Conservation (phyloP, 1,140 invertebrate genomes). For the Drosophila neocordata region DNA sequence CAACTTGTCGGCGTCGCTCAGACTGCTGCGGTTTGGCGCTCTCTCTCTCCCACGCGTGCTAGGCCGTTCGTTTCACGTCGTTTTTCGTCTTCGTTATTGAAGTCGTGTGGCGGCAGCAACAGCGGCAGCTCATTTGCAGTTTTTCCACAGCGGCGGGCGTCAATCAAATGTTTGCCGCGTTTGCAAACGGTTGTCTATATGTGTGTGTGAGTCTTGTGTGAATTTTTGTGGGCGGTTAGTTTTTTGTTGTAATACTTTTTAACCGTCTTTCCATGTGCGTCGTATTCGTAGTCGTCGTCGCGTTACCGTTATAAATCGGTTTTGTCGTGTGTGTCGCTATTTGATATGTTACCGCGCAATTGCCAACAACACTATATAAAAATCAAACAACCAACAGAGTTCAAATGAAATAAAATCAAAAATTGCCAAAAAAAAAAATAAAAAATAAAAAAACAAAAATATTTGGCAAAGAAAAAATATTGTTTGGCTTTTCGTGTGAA, state of each 20-base stretch:
- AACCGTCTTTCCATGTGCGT: conserved; percentile 12
- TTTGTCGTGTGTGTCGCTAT: conserved; percentile 16
- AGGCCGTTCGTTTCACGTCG: conserved; percentile 5
- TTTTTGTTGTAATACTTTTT: conserved; percentile 9
- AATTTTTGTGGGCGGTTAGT: conserved; percentile 8
- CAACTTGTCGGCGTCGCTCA: conserved; percentile 29
- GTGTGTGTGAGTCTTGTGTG: conserved; percentile 3
- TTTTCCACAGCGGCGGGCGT: conserved; percentile 53
- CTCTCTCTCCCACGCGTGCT: conserved; percentile 42
- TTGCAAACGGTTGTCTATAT: conserved; percentile 38
- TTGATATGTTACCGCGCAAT: conserved; percentile 47
- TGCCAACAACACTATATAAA: conserved; percentile 36
- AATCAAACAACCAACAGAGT: conserved; percentile 6
- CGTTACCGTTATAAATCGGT: conserved; percentile 22
- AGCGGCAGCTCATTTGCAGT: conserved; percentile 47
- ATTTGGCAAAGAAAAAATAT: conserved; percentile 15
- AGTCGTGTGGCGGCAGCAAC: conserved; percentile 36
- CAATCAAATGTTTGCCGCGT: conserved; percentile 65
- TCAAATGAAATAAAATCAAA: conserved; percentile 28
- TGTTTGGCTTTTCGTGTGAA: conserved; percentile 17
- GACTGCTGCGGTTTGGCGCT: conserved; percentile 10
- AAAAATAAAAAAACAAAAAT: conserved; percentile 12
- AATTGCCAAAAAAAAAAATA: conserved; percentile 20
- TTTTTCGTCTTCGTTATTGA: conserved; percentile 1
- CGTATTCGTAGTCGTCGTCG: conserved; percentile 22